Conservation (phyloP, 1,140 invertebrate species). For the Drosophila malerkotliana region DNA sequence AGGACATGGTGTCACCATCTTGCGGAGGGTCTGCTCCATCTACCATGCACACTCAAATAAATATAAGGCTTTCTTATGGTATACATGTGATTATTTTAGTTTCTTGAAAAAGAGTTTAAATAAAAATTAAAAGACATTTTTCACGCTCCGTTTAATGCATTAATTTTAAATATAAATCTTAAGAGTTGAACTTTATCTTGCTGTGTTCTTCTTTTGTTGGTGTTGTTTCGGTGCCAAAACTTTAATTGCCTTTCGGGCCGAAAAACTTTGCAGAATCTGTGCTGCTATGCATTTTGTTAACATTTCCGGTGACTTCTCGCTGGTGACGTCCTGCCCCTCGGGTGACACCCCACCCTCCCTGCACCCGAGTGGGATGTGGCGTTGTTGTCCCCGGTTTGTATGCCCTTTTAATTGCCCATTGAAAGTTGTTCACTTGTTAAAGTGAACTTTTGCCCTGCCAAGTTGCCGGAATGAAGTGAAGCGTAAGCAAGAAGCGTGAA, state of each 20-base stretch:
- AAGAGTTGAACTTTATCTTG: background rate
- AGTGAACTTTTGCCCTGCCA: conserved; percentile 72
- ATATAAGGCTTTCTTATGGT: background rate
- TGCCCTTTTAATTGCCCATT: conserved; percentile 82
- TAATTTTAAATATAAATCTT: background rate
- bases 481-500: conserved; percentile 72
- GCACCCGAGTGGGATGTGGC: background rate
- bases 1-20: conserved; percentile 22
- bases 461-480: conserved; percentile 50
- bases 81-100: background rate
- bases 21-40: conserved; percentile 5
- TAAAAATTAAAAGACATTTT: too few relatives aligned
- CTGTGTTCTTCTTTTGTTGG: conserved; percentile 17
- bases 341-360: background rate
- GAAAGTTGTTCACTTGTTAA: conserved; percentile 82
- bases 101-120: background rate
- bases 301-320: conserved; percentile 72
- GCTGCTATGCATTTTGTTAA: conserved; percentile 70
- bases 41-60: conserved; percentile 9
- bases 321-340: conserved; percentile 17
- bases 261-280: conserved; percentile 72
- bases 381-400: conserved; percentile 64
- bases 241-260: conserved; percentile 73
- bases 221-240: conserved; percentile 56
- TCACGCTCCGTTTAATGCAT: background rate